Evolutionary conservation across 2,888 invertebrate genomes (phyloP), one percentile per base, ranked within the genome.

Genomic region (Lasioglossum morio): DNA sequence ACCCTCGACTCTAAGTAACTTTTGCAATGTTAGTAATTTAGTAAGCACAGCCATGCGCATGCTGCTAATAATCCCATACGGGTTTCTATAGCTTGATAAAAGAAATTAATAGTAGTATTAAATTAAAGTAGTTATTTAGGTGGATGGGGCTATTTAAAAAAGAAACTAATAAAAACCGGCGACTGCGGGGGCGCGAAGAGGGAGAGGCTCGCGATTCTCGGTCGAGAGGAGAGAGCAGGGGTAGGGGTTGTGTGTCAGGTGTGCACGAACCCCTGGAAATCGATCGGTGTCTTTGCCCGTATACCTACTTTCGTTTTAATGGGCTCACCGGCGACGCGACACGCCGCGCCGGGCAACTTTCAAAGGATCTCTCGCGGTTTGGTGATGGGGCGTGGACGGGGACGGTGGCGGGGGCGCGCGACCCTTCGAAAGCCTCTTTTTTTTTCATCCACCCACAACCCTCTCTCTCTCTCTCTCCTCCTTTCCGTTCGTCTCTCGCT

Each of bases 201-300:
- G 70, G 19, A n/a, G 57, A 4, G 57, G 57, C 12, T n/a, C 27
- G 43, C 23, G 48, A 53, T 79, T 72, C 60, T 79, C 89, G 86
- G 87, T 79, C 87, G 83, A 85, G 88, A 34, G 63, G 12, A 27
- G 12, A 27, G 16, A 7, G 5, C 7, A 30, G 7, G 66, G 34
- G 37, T 16, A 34, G 66, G 66, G 70, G n/a, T 72, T 66, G 70
- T 66, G 7, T 27, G 79, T 34, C 34, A 66, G 63, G 63, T 66
- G 75, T 78, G 79, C 76, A 72, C 40, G 72, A 72, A 72, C 73
- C 66, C 30, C n/a, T n/a, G 30, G 63, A 72, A 81, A 86, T 86
- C 86, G 86, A 87, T 86, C 81, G 79, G 53, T 74, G 81, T 81
- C 79, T 86, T 86, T 40, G 37, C 81, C 72, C 81, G 75, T 81